These are phyloP conservation scores for Portevinia maculata DNA, from an alignment of 2,888 invertebrate species.

Conservation along the genomic window DNA sequence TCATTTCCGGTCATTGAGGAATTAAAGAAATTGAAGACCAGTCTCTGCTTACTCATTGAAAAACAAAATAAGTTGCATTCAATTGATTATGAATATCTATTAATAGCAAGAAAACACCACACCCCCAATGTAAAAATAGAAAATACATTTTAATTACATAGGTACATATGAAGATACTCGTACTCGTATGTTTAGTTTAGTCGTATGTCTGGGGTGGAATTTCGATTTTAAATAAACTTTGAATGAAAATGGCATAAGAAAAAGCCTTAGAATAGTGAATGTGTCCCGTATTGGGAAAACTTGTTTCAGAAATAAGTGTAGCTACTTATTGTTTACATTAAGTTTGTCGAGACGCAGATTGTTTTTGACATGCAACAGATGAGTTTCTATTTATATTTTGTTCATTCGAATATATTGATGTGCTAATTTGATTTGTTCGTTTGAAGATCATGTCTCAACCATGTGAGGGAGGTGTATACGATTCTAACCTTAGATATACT, in stretches of 20 bases:
- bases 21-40: slow-evolving; percentile 4
- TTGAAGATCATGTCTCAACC: background rate
- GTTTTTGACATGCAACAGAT: background rate
- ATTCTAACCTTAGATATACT: no score
- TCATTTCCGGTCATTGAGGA: background rate
- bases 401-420: background rate
- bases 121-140: slow-evolving; percentile 48
- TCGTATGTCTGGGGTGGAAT: slow-evolving; percentile 4
- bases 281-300: slow-evolving; percentile 1
- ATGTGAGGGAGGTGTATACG: no score
- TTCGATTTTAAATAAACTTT: background rate
- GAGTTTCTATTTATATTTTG: background rate
- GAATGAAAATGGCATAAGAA: slow-evolving; percentile 11
- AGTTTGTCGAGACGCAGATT: background rate
- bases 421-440: background rate
- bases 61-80: slow-evolving; percentile 2
- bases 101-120: slow-evolving; percentile 30
- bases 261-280: background rate
- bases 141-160: no score
- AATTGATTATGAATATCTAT: slow-evolving; percentile 16
- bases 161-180: no score
- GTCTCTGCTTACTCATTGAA: background rate
- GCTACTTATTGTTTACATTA: background rate
- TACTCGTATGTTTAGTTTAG: no score
- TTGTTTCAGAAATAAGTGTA: background rate